These are phyloP conservation scores for Onthophagus taurus DNA, from an alignment of 1,140 invertebrate genomes.

Conservation along the genomic window DNA sequence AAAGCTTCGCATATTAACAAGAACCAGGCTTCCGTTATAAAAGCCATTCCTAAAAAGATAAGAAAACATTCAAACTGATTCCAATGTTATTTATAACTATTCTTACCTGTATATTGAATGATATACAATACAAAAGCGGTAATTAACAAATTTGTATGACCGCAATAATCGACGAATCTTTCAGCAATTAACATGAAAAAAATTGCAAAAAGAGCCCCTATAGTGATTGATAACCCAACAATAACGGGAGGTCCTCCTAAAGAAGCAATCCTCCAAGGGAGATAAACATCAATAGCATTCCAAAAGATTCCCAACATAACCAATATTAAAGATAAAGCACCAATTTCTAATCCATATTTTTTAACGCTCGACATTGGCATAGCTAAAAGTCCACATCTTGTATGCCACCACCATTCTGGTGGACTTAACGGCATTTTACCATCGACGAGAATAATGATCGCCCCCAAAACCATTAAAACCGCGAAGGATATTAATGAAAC, in stretches of 20 bases:
- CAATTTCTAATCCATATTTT: constrained; percentile 60
- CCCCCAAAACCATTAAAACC: constrained; percentile 50
- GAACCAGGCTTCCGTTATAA: constrained; percentile 54
- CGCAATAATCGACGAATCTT: constrained; percentile 71
- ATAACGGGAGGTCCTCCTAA: constrained; percentile 37
- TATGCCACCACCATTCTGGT: constrained; percentile 76
- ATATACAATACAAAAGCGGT: constrained; percentile 70
- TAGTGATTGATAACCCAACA: constrained; percentile 56
- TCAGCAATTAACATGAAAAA: constrained; percentile 70
- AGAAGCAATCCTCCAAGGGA: constrained; percentile 46
- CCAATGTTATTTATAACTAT: no score
- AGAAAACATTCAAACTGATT: no score
- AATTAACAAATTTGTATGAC: constrained; percentile 75
- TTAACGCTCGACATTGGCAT: constrained; percentile 63
- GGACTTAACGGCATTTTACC: constrained; percentile 63
- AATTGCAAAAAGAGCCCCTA: constrained; percentile 55
- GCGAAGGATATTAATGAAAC: constrained; percentile 49
- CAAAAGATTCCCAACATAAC: constrained; percentile 64
- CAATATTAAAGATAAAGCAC: constrained; percentile 56
- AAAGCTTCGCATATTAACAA: constrained; percentile 61
- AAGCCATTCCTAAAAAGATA: no score
- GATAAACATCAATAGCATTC: constrained; percentile 66
- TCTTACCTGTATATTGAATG: constrained; percentile 54
- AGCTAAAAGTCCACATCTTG: constrained; percentile 61
- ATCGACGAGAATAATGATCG: constrained; percentile 52